A percentile compares a stretch with the other conserved stretches of the same genome.
phyloP scores from a whole-genome alignment of 1,140 invertebrate species.

The Macrosteles quadrilineatus region DNA sequence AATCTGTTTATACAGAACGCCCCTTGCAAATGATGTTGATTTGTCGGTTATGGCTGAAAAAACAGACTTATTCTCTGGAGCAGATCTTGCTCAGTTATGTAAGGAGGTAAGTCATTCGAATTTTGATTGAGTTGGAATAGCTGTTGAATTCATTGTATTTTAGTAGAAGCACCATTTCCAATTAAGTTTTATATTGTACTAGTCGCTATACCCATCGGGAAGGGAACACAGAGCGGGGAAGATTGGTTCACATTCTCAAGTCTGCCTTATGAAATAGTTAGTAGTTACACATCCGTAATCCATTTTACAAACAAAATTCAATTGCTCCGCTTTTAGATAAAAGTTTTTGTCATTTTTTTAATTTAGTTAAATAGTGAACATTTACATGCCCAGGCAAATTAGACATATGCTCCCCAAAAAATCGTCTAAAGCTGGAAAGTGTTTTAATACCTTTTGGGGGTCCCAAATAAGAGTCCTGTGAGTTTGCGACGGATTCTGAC shows the following conservation, averaged over 20 bases:
- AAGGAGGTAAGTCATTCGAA: slow-evolving; percentile 57
- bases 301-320: background rate
- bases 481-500: too few species aligned
- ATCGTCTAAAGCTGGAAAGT: too few species aligned
- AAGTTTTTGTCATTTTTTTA: too few species aligned
- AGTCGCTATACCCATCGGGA: background rate
- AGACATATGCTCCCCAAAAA: too few species aligned
- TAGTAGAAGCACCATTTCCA: background rate
- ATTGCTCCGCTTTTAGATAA: too few species aligned
- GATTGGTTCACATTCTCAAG: background rate
- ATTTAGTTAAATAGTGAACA: too few species aligned
- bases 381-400: too few species aligned
- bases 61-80: slow-evolving; percentile 73
- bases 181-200: background rate
- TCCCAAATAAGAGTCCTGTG: too few species aligned
- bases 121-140: slow-evolving; percentile 10
- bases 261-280: background rate
- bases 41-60: slow-evolving; percentile 58
- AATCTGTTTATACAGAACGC: slow-evolving; percentile 61
- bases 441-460: too few species aligned
- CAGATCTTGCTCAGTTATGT: slow-evolving; percentile 72
- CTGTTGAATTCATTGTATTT: background rate
- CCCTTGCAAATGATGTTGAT: slow-evolving; percentile 60
- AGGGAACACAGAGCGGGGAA: background rate
- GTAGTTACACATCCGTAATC: background rate